Conservation (phyloP, 2,797 vertebrate genomes). For the Alcedo atthis region DNA sequence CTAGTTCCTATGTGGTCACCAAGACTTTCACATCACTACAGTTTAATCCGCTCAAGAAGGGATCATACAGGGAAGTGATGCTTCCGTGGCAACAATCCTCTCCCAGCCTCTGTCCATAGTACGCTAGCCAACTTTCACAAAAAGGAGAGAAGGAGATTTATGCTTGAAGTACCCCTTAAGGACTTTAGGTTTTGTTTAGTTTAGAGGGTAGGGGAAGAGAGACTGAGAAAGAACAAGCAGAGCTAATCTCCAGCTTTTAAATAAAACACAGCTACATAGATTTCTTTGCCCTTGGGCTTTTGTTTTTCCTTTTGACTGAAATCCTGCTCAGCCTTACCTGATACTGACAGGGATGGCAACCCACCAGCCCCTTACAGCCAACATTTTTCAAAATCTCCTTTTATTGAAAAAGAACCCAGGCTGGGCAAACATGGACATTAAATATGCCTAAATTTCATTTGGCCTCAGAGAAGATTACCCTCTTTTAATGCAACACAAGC, state of each 20-base stretch:
- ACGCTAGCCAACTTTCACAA: constrained; percentile 45
- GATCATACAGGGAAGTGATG: constrained; percentile 47
- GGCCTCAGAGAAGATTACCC: constrained; percentile 52
- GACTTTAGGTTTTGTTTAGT: constrained; percentile 68
- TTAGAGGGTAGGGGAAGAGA: constrained; percentile 40
- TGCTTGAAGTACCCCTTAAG: constrained; percentile 63
- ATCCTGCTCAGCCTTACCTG: constrained; percentile 64
- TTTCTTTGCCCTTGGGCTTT: constrained; percentile 62
- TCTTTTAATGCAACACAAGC: constrained; percentile 44
- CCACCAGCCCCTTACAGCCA: constrained; percentile 36
- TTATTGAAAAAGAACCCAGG: constrained; percentile 22
- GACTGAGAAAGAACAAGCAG: constrained; percentile 50
- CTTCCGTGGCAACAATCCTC: constrained; percentile 36
- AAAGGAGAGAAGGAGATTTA: constrained; percentile 60
- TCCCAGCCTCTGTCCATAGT: neutral
- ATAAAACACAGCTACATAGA: constrained; percentile 53
- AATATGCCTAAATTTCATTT: constrained; percentile 56
- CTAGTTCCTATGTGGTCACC: constrained; percentile 16
- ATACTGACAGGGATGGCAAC: constrained; percentile 55
- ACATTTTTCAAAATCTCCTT: constrained; percentile 17
- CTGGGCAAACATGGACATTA: constrained; percentile 10
- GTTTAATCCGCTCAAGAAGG: constrained; percentile 60
- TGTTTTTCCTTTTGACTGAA: constrained; percentile 57
- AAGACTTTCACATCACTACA: neutral
- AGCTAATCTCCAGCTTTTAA: constrained; percentile 57